A percentile compares a stretch with the other conserved stretches of the same genome.
Conservation (phyloP, 2,888 invertebrate species). For the Amblyteles armatorius region DNA sequence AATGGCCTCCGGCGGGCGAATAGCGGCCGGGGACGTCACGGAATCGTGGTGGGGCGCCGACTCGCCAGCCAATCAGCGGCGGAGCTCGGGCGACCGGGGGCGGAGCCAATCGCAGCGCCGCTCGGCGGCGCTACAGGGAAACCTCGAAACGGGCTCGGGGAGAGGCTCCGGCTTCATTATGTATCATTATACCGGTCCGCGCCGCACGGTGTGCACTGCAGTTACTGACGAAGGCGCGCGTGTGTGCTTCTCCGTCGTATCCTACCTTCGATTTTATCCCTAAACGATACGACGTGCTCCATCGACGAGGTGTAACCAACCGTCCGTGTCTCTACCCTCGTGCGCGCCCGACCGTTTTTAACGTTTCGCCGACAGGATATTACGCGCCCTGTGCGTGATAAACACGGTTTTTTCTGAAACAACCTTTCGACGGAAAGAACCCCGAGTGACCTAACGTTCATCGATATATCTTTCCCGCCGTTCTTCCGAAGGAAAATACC, state of each 20-base stretch:
- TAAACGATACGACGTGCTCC: constrained; percentile 72
- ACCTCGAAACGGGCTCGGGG: constrained; percentile 79
- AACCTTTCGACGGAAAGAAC: too few species aligned
- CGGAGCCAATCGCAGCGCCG: constrained; percentile 78
- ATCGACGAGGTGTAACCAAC: constrained; percentile 62
- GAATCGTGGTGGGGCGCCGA: constrained; percentile 69
- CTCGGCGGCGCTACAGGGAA: constrained; percentile 76
- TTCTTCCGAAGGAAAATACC: neutral
- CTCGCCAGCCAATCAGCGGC: constrained; percentile 74
- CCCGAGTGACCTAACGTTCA: too few species aligned
- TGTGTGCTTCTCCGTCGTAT: constrained; percentile 80
- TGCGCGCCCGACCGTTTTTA: constrained; percentile 43
- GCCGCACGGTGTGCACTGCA: constrained; percentile 85
- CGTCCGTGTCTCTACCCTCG: constrained; percentile 60
- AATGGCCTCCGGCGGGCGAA: constrained; percentile 80
- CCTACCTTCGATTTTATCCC: constrained; percentile 62
- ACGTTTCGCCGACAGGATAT: constrained; percentile 36
- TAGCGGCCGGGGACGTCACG: constrained; percentile 69
- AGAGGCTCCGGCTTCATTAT: constrained; percentile 84
- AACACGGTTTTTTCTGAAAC: neutral
- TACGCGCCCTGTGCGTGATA: constrained; percentile 9
- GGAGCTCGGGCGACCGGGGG: constrained; percentile 67
- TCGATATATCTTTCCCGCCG: too few species aligned
- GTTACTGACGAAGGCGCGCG: constrained; percentile 82
- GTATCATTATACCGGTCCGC: constrained; percentile 85